A percentile compares a stretch with the other conserved stretches of the same genome.
phyloP scores from a whole-genome alignment of 2,113 vertebrate species.

The Phycodurus eques region DNA sequence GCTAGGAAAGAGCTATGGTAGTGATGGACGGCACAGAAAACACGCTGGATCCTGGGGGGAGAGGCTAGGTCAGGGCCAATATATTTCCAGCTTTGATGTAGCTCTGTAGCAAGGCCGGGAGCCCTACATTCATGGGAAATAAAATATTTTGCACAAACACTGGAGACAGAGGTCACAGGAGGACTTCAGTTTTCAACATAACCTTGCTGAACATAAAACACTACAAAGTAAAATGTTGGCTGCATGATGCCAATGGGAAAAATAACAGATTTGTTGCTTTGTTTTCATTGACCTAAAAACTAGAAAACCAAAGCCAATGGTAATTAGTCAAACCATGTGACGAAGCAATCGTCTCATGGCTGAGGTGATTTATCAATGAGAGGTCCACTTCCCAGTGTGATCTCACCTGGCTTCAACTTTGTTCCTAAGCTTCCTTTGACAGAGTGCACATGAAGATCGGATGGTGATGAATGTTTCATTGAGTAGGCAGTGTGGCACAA shows the following conservation, averaged over 20 bases:
- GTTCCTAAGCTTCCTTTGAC: constrained; percentile 11
- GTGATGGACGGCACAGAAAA: constrained; percentile 52
- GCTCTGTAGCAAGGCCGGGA: constrained; percentile 16
- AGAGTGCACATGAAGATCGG: background rate
- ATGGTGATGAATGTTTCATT: constrained; percentile 51
- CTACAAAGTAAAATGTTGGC: background rate
- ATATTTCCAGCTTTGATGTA: constrained; percentile 63
- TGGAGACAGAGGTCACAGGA: constrained; percentile 4
- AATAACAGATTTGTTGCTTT: background rate
- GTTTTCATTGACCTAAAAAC: background rate
- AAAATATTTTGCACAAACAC: constrained; percentile 22
- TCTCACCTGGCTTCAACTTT: constrained; percentile 30
- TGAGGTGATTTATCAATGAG: background rate
- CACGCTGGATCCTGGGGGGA: constrained; percentile 41
- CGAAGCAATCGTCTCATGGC: background rate
- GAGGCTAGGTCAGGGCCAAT: constrained; percentile 41
- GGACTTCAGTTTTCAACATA: constrained; percentile 2
- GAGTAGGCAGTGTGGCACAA: constrained; percentile 24
- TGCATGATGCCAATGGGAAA: background rate
- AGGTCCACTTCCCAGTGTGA: constrained; percentile 13
- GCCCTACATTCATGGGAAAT: constrained; percentile 22
- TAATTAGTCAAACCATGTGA: background rate
- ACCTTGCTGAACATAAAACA: background rate
- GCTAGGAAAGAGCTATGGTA: constrained; percentile 14
- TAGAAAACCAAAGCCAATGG: background rate